Base-by-base conservation (phyloP, 2,113 vertebrate genomes). In the Serilophus lunatus region DNA sequence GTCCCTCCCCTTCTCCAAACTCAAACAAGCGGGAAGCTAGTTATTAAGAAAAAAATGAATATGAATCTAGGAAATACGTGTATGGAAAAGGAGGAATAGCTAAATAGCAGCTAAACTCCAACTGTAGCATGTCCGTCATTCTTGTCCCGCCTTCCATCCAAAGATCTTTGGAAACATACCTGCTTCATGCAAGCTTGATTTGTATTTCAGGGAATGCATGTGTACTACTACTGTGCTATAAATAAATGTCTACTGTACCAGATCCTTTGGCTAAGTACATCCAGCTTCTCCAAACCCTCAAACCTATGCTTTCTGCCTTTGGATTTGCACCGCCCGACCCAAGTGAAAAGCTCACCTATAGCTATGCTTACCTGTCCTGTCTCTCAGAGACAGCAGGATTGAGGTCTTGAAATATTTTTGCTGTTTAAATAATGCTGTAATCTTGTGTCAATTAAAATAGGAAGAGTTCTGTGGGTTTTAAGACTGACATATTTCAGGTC, bases 161-260 rank as follows among this genome's bases (percentile, higher is more conserved):
- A 38, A 47, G 50, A 65, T 31, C 42, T 79, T 85, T 86, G 94
- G 91, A 94, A 82, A 88, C 68, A 42, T 11, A 59, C 50, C 82
- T 80, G 51, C 44, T 85, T 69, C 59, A 40, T 33, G 75, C 40
- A 74, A 70, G 63, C 71, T 49, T 57, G 54, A 74, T 88, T 96
- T 86, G 35, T 77, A 56, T 88, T 94, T 96, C 89, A 85, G 70
- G 47, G 92, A 92, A 82, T 82, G 59, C 59, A 54, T 90, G 56
- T 78, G 80, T 4, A 4, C 82, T 85, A 68, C 89, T 85, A 57
- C 76, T 74, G 17, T 13, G 53, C 63, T 95, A 91, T 87, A 94
- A 95, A 95, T 87, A 94, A 68, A 64, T 0, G 1, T n/a, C 26
- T 94, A 78, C 82, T 79, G 5, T n/a, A 71, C n/a, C 29, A 59